phyloP scores from a whole-genome alignment of 2,888 invertebrate species.

The Acholoe squamosa region DNA sequence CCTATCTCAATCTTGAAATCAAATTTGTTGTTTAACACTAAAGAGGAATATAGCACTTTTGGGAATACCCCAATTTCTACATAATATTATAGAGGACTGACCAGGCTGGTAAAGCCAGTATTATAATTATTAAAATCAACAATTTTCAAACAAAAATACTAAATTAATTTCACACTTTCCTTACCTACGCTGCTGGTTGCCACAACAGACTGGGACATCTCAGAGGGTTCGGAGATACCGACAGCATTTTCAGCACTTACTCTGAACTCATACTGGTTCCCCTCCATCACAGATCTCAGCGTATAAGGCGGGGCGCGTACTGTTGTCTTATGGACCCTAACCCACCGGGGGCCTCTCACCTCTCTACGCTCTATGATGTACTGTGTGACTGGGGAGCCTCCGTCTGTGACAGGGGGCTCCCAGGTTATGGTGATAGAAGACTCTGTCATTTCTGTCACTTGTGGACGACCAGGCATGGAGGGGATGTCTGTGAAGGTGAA shows the following conservation, averaged over 20 bases:
- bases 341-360: constrained; percentile 61
- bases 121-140: no score
- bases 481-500: constrained; percentile 64
- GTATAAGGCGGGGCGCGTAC: constrained; percentile 69
- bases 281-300: constrained; percentile 88
- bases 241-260: constrained; percentile 94
- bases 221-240: constrained; percentile 95
- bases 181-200: not conserved
- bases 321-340: constrained; percentile 53
- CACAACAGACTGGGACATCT: constrained; percentile 74
- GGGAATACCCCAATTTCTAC: no score
- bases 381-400: constrained; percentile 63
- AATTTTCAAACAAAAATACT: no score
- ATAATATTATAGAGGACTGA: no score
- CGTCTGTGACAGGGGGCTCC: constrained; percentile 70
- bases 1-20: no score
- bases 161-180: not conserved
- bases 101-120: no score
- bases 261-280: constrained; percentile 95
- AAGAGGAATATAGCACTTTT: no score
- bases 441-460: constrained; percentile 67
- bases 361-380: constrained; percentile 70
- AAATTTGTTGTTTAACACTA: no score
- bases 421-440: constrained; percentile 70
- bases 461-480: constrained; percentile 69